Base-by-base conservation (phyloP, 1,140 invertebrate species). In the Telenomus remus region DNA sequence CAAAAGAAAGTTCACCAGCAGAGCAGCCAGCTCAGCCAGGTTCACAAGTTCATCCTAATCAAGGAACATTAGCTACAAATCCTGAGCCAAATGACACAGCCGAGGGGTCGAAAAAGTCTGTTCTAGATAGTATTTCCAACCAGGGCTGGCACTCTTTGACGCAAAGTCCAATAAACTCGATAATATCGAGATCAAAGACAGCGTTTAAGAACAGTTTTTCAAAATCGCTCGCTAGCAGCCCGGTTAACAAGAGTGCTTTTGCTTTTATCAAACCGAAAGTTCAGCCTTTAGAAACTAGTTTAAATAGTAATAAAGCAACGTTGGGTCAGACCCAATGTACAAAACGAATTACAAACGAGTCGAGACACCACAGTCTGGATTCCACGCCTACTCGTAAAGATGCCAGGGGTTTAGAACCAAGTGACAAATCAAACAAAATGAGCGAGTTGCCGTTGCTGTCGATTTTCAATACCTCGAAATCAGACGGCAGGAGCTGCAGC, bases 361-460 rank as follows among this genome's bases (percentile, higher is more conserved):
- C 10, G 55, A 57, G 50, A 37, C n/a, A 69, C 19, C 74, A 79
- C 55, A 81, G 81, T 63, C 70, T 81, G 35, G 70, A 69, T 61
- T 82, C 83, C 9, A 81, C 79, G n/a, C 81, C 83, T 7, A 13
- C 82, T 27, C 80, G 66, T 57, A 39, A 60, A 54, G 80, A 79
- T 48, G 37, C 39, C 6, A 12, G 55, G 3, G 15, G 54, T 16
- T 69, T 51, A 35, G 34, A 9, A 75, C 74, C 14, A 46, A 39
- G 10, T 63, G 5, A 5, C 10, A 10, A 35, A 5, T 35, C 34
- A 35, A 35, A 35, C 34, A 14, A 66, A 33, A 48, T 44, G 9
- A 14, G 64, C 44, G 57, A 87, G 60, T 70, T 87, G 44, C 85
- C 86, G 44, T 60, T 87, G 12, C 44, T 87, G 6, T 85, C 85